Percentiles rank a stretch among this genome's conserved stretches.
Conservation (phyloP, 2,113 vertebrate genomes). For the Chlorodrepanis virens region DNA sequence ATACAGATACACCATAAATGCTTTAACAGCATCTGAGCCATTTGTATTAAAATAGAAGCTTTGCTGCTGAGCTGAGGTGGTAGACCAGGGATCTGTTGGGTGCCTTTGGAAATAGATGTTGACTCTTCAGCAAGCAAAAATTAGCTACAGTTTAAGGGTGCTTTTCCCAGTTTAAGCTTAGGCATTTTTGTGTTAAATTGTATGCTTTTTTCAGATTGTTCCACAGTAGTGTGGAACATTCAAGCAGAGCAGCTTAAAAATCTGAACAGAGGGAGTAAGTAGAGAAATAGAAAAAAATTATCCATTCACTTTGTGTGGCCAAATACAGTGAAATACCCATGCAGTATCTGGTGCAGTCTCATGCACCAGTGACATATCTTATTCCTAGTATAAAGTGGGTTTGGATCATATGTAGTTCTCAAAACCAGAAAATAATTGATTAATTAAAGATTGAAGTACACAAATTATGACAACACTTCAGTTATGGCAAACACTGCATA, state of each 20-base stretch:
- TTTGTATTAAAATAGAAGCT: background rate
- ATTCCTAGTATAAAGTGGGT: background rate
- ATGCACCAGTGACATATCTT: background rate
- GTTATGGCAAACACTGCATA: conserved; percentile 35
- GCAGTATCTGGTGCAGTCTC: background rate
- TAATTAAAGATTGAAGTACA: background rate
- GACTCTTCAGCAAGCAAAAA: background rate
- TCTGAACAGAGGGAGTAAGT: background rate
- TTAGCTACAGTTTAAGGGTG: background rate
- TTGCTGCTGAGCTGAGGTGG: background rate
- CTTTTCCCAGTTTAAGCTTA: background rate
- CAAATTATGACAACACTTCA: conserved; percentile 30
- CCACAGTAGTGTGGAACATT: background rate
- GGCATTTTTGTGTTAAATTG: background rate
- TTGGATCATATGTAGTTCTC: background rate
- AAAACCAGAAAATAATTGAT: background rate
- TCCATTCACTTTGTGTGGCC: background rate
- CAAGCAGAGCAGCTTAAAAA: background rate
- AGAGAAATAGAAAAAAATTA: background rate
- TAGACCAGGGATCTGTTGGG: background rate
- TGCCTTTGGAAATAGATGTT: background rate
- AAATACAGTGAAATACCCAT: background rate
- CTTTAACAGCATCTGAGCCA: background rate
- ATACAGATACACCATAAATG: accelerated
- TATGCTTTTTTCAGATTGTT: background rate